Conservation (phyloP, 2,797 vertebrate species). For the Pseudocheirus occidentalis region DNA sequence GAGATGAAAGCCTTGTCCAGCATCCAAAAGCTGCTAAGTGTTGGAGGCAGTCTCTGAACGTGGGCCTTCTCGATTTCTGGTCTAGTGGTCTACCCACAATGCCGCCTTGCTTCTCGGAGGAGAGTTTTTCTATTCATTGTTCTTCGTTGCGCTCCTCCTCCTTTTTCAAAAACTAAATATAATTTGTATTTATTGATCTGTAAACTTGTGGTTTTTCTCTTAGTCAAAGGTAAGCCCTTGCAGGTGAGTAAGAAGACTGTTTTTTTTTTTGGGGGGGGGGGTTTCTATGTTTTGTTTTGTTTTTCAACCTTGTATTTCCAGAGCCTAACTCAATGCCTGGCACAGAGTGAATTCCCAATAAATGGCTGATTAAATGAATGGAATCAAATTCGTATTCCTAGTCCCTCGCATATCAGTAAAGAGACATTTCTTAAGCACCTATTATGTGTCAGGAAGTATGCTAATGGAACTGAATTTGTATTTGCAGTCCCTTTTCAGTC, state of each 20-base stretch:
- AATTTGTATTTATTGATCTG: neutral
- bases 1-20: neutral
- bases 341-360: neutral
- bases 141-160: neutral
- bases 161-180: neutral
- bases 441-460: neutral
- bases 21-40: neutral
- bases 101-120: neutral
- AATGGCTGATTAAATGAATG: neutral
- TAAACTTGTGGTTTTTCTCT: neutral
- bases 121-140: neutral
- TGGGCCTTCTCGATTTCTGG: neutral
- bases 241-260: neutral
- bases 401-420: neutral
- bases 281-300: too few species aligned
- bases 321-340: neutral
- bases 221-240: neutral
- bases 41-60: neutral
- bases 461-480: neutral
- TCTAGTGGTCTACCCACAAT: neutral
- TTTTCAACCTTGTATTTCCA: neutral
- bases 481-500: neutral
- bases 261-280: neutral
- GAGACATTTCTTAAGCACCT: neutral
- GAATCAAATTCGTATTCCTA: neutral